These are phyloP conservation scores for Otis tarda DNA, from an alignment of 2,113 vertebrate species.

Conservation along the genomic window DNA sequence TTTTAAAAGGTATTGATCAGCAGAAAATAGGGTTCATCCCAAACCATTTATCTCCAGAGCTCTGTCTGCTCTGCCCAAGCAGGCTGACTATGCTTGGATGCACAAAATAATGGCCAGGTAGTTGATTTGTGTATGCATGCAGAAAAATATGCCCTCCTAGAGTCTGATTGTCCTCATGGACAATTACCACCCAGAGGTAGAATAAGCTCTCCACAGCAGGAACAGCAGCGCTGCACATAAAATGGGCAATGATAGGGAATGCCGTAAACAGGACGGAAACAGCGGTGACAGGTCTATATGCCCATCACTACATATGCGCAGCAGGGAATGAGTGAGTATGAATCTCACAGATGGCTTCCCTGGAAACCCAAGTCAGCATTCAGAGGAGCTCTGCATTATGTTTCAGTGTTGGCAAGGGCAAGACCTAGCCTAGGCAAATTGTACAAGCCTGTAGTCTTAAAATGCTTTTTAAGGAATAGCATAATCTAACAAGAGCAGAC, in stretches of 20 bases:
- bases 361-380: fast-evolving
- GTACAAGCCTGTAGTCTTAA: background rate
- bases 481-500: background rate
- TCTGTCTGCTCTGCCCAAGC: background rate
- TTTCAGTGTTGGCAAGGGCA: background rate
- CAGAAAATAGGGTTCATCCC: background rate
- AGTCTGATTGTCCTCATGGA: fast-evolving
- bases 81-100: background rate
- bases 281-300: background rate
- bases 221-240: background rate
- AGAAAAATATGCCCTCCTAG: background rate
- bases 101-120: background rate
- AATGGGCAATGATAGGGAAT: fast-evolving
- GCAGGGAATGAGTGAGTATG: background rate
- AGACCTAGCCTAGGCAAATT: background rate
- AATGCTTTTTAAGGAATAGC: background rate
- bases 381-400: background rate
- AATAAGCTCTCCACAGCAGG: background rate
- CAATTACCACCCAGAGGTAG: background rate
- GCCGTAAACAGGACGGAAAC: background rate
- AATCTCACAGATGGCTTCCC: background rate
- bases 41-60: background rate
- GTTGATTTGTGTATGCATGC: background rate
- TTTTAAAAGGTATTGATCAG: background rate
- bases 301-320: background rate